A percentile compares a stretch with the other conserved stretches of the same genome.
These are phyloP conservation scores for Ptilodon capucinus DNA, from an alignment of 2,888 invertebrate species.

Conservation along the genomic window DNA sequence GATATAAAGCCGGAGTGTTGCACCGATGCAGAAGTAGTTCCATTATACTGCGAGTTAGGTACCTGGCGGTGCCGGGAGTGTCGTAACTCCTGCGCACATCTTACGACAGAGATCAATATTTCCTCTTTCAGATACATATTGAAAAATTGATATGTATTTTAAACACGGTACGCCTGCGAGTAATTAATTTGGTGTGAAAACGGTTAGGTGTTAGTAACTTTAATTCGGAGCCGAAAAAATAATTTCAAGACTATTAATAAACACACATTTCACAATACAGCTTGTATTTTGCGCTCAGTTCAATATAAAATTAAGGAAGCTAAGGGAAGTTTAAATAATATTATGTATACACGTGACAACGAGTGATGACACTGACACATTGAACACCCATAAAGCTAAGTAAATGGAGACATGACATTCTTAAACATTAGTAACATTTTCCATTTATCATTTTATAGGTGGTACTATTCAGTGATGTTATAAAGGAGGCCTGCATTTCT, in stretches of 20 bases:
- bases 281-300: conserved; percentile 22
- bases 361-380: not conserved
- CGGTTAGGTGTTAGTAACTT: conserved; percentile 26
- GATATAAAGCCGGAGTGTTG: conserved; percentile 24
- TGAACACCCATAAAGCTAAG: not conserved
- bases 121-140: conserved; percentile 54
- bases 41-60: conserved; percentile 44
- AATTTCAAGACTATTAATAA: conserved; percentile 15
- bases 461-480: too few relatives aligned
- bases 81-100: conserved; percentile 28
- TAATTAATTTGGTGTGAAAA: conserved; percentile 12
- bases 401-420: not conserved
- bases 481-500: too few relatives aligned
- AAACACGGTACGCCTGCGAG: conserved; percentile 45
- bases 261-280: too few relatives aligned
- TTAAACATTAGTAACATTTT: too few relatives aligned
- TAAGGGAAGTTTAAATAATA: not conserved
- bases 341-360: not conserved
- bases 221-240: conserved; percentile 17
- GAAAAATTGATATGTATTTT: conserved; percentile 71
- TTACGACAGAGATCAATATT: conserved; percentile 60
- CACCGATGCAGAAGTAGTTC: conserved; percentile 44
- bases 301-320: conserved; percentile 1
- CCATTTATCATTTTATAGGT: too few relatives aligned
- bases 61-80: conserved; percentile 27